phyloP scores from a whole-genome alignment of 2,797 vertebrate genomes.

The Anabacerthia variegaticeps region DNA sequence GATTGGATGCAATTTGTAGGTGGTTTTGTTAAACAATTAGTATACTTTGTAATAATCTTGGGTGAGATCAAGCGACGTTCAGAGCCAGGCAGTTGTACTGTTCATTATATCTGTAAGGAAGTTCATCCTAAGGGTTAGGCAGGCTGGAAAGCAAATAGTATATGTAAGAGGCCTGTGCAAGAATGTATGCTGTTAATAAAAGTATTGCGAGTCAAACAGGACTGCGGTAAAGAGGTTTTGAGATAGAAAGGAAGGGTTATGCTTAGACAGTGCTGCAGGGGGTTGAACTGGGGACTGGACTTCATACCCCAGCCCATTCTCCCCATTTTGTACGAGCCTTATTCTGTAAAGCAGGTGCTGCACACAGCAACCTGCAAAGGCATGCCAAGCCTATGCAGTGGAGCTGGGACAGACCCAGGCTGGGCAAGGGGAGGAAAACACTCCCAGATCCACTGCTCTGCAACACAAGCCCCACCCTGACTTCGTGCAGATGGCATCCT shows the following conservation, averaged over 20 bases:
- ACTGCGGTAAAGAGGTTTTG: not conserved
- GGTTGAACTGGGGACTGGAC: not conserved
- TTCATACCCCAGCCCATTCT: not conserved
- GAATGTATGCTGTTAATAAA: not conserved
- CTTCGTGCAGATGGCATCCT: not conserved
- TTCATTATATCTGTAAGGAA: not conserved
- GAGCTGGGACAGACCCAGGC: not conserved
- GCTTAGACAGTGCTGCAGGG: not conserved
- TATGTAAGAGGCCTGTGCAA: rapidly evolving
- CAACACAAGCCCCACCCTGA: rapidly evolving
- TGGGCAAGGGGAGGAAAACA: not conserved
- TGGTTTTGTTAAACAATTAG: not conserved
- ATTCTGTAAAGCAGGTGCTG: not conserved
- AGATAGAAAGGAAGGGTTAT: not conserved
- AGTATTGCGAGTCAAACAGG: not conserved
- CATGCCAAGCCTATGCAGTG: rapidly evolving
- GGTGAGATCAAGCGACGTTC: not conserved
- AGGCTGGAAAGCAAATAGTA: not conserved
- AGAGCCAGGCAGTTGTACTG: not conserved
- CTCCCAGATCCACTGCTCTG: not conserved
- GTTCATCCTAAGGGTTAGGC: not conserved
- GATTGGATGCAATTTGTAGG: not conserved
- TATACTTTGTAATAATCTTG: not conserved
- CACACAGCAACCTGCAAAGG: rapidly evolving
- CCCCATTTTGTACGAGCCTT: not conserved